Base-by-base conservation (phyloP, 2,888 invertebrate genomes). In the Sphinx pinastri region DNA sequence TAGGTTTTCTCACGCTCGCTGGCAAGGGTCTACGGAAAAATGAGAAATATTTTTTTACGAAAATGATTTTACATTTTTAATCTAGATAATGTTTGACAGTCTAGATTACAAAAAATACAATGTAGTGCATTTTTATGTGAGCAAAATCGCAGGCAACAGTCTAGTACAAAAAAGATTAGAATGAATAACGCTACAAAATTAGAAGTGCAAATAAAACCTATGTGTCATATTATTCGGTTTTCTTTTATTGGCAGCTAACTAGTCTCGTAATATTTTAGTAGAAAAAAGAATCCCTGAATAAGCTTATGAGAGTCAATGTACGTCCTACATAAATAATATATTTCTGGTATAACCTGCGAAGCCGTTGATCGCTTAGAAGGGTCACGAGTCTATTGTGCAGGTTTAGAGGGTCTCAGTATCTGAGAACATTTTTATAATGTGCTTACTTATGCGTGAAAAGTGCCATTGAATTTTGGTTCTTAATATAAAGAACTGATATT, bases 1-100 rank as follows among this genome's bases (percentile, higher is more conserved):
- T 63, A 16, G 63, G 63, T 49, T 49, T 60, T 63, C 63, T 63
- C 63, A 63, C 49, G 63, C 19, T 49, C 49, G 63, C 19, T 47
- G 47, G 60, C 47, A 49, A 49, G 47, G 16, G 49, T 47, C 13
- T 13, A 38, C 58, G 31, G 58, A 58, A 16, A 45, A 45, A 11
- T 16, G 8, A 8, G 47, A 10, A 45, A 49, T 49, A 12, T 55
- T 55, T 2, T 55, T 19, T 55, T 55, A n/a, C 2, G 3, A 19
- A 19, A 54, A 54, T 54, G 5, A 10, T 54, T 19, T 55, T 19
- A 10, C 55, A 55, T 55, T 55, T 55, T 55, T n/a, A 3, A 19
- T 2, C 38, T 38, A 38, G 38, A 38, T 38, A 38, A 38, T 8
- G 38, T 38, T 38, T 38, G 8, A 8, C 38, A 38, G 38, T 38